Base-by-base conservation (phyloP, 2,113 vertebrate species). In the Brevimyrus niger region DNA sequence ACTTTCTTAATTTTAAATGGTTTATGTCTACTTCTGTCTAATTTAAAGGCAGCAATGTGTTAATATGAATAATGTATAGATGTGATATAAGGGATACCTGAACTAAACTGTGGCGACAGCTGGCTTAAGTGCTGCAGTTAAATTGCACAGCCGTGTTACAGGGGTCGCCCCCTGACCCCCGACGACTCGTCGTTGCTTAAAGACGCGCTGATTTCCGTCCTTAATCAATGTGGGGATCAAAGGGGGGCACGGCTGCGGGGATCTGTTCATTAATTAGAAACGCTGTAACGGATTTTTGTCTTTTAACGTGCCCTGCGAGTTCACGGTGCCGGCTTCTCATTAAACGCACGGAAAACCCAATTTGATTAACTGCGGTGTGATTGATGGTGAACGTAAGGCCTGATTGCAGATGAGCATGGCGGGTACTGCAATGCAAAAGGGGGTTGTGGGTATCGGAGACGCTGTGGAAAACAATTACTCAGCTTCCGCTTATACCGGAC, bases 221-320 rank as follows among this genome's bases (percentile, higher is more conserved):
- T 89, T 85, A 89, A 89, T 89, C 88, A 85, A 84, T 89, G 88
- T 21, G 50, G 9, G 38, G 88, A 89, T 89, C 88, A 89, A 89
- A 89, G 88, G 80, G 76, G 80, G 51, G 51, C 51, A 85, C 42
- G 23, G 48, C 88, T 61, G 76, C 48, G 58, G 80, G 42, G 82
- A 84, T 89, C 76, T 89, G 88, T 85, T 89, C 88, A 85, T 89
- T 84, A 89, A 89, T 89, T 89, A 89, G 73, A 84, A 84, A 83
- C 51, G 80, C 51, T 85, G 88, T 84, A 84, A 84, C 53, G 80
- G 88, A 89, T 89, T 89, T 83, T 85, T 85, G 88, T 84, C 88
- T 89, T 89, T 89, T 83, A 89, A 58, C 76, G 53, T 89, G 88
- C 88, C 80, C 88, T 84, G 46, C 55, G 53, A 84, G 88, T 89